phyloP scores from a whole-genome alignment of 2,888 invertebrate species.

The Nebria brevicollis region DNA sequence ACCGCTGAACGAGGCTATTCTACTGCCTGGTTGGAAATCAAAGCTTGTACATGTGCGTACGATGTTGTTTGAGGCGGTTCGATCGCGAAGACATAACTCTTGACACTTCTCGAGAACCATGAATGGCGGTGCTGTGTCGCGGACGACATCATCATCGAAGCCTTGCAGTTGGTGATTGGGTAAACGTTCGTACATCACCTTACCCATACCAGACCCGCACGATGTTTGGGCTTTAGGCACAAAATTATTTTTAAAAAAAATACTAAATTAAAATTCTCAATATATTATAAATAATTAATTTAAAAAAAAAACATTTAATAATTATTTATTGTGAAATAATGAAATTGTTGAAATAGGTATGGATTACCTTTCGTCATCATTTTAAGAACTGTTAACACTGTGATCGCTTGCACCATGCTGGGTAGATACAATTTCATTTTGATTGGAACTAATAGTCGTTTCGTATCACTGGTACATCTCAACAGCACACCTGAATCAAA shows the following conservation, averaged over 20 bases:
- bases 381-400: slow-evolving; percentile 83
- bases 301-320: neutral
- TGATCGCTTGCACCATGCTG: slow-evolving; percentile 85
- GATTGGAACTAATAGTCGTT: slow-evolving; percentile 52
- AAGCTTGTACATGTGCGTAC: slow-evolving; percentile 88
- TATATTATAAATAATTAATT: neutral
- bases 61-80: slow-evolving; percentile 79
- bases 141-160: slow-evolving; percentile 88
- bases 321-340: neutral
- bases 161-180: slow-evolving; percentile 91
- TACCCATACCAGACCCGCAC: slow-evolving; percentile 89
- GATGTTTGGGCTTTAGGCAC: slow-evolving; percentile 81
- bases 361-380: slow-evolving; percentile 80
- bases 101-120: slow-evolving; percentile 90
- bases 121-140: slow-evolving; percentile 86
- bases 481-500: slow-evolving; percentile 31
- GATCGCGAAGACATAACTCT: slow-evolving; percentile 83
- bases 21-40: slow-evolving; percentile 89
- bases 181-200: slow-evolving; percentile 87
- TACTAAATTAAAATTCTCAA: neutral
- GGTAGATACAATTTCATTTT: slow-evolving; percentile 72
- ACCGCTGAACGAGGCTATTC: slow-evolving; percentile 82
- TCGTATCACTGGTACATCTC: slow-evolving; percentile 39
- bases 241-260: neutral
- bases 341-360: neutral